Percentiles rank a stretch among this genome's conserved stretches.
Conservation (phyloP, 2,797 vertebrate species). For the Nyctalus aviator region DNA sequence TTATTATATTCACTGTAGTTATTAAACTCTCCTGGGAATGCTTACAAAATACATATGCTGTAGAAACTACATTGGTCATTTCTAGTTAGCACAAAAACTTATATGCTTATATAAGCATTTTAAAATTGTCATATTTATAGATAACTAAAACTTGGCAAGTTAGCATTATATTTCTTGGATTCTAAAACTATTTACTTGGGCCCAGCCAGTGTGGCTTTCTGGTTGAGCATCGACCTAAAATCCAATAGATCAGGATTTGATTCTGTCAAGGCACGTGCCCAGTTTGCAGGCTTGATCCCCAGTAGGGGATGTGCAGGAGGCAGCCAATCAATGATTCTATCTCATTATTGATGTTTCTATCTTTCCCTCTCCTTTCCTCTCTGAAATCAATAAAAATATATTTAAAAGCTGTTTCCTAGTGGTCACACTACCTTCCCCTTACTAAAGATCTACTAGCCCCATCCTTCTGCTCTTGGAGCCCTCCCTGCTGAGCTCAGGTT, state of each 20-base stretch:
- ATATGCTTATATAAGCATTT: not conserved
- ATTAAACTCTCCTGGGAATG: slow-evolving; percentile 13
- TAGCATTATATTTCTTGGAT: not conserved
- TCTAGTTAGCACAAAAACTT: slow-evolving; percentile 20
- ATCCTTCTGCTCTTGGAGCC: not conserved
- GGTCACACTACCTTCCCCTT: not conserved
- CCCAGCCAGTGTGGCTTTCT: too few species aligned
- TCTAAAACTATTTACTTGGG: not conserved
- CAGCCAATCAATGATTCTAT: too few species aligned
- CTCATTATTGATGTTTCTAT: too few species aligned
- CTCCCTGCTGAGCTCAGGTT: not conserved
- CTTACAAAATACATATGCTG: not conserved
- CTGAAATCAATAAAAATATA: too few species aligned
- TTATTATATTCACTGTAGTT: slow-evolving; percentile 45
- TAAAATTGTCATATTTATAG: slow-evolving; percentile 12
- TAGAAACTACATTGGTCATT: slow-evolving; percentile 33
- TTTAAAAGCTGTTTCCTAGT: not conserved
- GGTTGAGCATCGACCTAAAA: too few species aligned
- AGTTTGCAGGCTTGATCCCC: too few species aligned
- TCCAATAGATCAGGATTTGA: too few species aligned
- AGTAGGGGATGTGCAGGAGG: too few species aligned
- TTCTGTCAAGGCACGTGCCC: too few species aligned
- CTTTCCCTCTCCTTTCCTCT: too few species aligned
- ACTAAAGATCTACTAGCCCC: not conserved
- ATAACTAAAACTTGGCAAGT: slow-evolving; percentile 47